Evolutionary conservation across 2,888 invertebrate genomes (phyloP).

Genomic region (Norana najaformis): DNA sequence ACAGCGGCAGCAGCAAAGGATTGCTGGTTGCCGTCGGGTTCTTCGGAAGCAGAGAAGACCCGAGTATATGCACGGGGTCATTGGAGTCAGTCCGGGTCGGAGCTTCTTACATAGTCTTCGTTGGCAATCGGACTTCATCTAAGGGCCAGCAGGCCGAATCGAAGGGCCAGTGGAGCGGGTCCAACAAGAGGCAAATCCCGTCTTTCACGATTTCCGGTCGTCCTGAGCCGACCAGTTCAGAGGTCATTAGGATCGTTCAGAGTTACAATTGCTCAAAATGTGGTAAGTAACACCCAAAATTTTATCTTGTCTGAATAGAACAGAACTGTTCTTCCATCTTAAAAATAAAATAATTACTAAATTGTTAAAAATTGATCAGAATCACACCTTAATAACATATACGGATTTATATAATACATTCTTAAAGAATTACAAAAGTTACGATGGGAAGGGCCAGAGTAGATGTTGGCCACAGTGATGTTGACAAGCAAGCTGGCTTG

Average conservation of each 20-base stretch:
- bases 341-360: not conserved
- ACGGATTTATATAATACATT: not conserved
- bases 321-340: not conserved
- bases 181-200: not conserved
- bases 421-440: not conserved
- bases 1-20: not conserved
- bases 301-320: not conserved
- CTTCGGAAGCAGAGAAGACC: not conserved
- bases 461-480: not conserved
- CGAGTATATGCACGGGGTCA: not conserved
- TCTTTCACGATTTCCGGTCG: slow-evolving; percentile 7
- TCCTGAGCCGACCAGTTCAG: not conserved
- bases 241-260: not conserved
- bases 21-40: not conserved
- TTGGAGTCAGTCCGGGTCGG: not conserved
- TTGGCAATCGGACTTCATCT: not conserved
- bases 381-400: not conserved
- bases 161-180: not conserved
- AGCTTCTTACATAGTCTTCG: slow-evolving; percentile 17
- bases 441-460: no score
- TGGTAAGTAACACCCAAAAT: not conserved
- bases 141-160: not conserved
- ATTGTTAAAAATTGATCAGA: not conserved
- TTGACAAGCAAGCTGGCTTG: not conserved
- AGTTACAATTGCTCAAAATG: slow-evolving; percentile 23